A percentile compares a stretch with the other conserved stretches of the same genome.
These are phyloP conservation scores for Phrynosoma blainvillii DNA, from an alignment of 2,113 vertebrate genomes.

Conservation along the genomic window DNA sequence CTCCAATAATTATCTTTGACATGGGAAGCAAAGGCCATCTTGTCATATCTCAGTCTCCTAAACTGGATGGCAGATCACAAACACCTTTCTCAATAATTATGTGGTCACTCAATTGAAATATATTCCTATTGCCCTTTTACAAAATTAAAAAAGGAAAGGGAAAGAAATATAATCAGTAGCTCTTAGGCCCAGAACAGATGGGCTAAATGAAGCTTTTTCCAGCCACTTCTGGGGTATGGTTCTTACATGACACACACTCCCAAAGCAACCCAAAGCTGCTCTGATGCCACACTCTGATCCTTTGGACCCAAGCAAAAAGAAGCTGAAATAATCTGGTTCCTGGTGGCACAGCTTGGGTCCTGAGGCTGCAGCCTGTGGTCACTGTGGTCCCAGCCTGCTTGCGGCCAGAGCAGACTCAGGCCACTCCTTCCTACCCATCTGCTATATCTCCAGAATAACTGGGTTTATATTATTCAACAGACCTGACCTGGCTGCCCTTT, in stretches of 20 bases:
- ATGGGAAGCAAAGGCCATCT: not conserved
- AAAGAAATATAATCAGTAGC: not conserved
- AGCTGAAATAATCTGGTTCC: too few relatives aligned
- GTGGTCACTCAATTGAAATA: not conserved
- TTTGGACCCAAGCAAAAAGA: too few relatives aligned
- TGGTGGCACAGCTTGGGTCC: too few relatives aligned
- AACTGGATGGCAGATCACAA: not conserved
- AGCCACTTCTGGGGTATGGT: too few relatives aligned
- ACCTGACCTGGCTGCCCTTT: not conserved
- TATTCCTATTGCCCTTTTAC: not conserved
- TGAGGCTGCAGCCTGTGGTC: too few relatives aligned
- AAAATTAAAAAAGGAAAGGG: not conserved
- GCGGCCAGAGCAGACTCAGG: too few relatives aligned
- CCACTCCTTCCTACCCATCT: too few relatives aligned
- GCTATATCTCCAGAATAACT: accelerated
- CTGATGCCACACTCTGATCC: too few relatives aligned
- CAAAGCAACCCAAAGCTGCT: too few relatives aligned
- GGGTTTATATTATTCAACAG: not conserved
- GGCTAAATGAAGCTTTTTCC: too few relatives aligned
- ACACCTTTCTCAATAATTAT: not conserved
- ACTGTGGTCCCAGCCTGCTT: too few relatives aligned
- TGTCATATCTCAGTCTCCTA: not conserved
- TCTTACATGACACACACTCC: too few relatives aligned
- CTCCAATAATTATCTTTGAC: not conserved
- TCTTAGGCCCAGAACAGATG: accelerated